phyloP scores from a whole-genome alignment of 2,113 vertebrate species.

The Cebidichthys violaceus region DNA sequence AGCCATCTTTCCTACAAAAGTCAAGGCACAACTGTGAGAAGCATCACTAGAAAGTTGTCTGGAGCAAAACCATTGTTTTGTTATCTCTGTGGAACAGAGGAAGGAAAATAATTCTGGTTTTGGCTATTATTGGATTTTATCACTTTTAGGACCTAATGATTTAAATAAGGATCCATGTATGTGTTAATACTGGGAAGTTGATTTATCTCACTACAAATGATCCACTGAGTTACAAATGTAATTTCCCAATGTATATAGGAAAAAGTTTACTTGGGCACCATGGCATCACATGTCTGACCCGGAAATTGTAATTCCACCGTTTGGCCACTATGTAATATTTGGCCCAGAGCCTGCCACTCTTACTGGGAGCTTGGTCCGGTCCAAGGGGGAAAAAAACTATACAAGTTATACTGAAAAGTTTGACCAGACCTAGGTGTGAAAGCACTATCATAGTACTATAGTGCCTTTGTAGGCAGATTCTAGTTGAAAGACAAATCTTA shows the following conservation, averaged over 20 bases:
- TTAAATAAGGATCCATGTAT: no score
- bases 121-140: background rate
- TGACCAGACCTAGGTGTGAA: background rate
- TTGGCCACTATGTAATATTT: background rate
- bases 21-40: slow-evolving; percentile 12
- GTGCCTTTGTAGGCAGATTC: no score
- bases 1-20: slow-evolving; percentile 94
- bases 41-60: background rate
- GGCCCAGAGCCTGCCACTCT: no score
- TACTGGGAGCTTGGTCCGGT: no score
- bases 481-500: no score
- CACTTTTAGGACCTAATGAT: background rate
- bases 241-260: background rate
- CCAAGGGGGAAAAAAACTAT: no score
- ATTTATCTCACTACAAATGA: no score
- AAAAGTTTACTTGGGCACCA: background rate
- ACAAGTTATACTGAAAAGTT: no score
- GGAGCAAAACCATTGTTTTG: background rate
- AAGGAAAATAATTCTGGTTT: no score
- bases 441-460: no score
- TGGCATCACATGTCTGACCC: background rate
- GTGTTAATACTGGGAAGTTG: no score
- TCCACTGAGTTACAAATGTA: background rate
- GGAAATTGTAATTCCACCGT: background rate
- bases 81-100: no score